phyloP scores from a whole-genome alignment of 2,797 vertebrate genomes.

The Amniataba percoides region DNA sequence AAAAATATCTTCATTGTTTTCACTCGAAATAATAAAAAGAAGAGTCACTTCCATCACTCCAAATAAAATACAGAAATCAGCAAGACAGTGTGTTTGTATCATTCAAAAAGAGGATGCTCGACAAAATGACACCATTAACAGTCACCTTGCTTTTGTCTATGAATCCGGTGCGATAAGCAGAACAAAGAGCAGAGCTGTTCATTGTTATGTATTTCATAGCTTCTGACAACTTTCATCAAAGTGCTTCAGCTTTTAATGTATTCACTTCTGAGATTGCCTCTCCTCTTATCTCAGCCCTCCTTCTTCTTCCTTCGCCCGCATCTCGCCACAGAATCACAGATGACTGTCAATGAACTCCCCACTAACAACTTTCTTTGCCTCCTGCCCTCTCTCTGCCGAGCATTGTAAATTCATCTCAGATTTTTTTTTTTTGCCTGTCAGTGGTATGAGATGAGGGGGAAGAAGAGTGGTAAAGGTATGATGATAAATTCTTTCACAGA shows the following conservation, averaged over 20 bases:
- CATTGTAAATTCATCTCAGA: constrained; percentile 20
- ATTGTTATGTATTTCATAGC: constrained; percentile 63
- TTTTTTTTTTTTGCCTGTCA: constrained; percentile 16
- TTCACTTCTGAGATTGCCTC: constrained; percentile 69
- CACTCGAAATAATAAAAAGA: not conserved
- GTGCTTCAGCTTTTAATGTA: constrained; percentile 64
- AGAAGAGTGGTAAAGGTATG: constrained; percentile 38
- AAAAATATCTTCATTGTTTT: not conserved
- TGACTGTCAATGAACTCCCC: constrained; percentile 62
- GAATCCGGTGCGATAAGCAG: constrained; percentile 42
- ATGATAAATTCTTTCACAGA: constrained; percentile 45
- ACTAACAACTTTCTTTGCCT: constrained; percentile 53
- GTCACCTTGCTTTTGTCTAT: constrained; percentile 50
- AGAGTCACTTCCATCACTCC: not conserved
- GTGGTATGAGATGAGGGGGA: not conserved
- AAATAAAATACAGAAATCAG: constrained; percentile 18
- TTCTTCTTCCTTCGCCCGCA: constrained; percentile 52
- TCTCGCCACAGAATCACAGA: constrained; percentile 65
- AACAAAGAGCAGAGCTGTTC: constrained; percentile 54
- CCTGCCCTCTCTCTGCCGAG: constrained; percentile 46
- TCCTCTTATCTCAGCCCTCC: constrained; percentile 59
- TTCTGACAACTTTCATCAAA: constrained; percentile 70
- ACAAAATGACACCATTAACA: constrained; percentile 37
- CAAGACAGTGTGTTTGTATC: constrained; percentile 11
- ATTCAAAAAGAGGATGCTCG: constrained; percentile 12